Evolutionary conservation across 2,113 vertebrate genomes (phyloP).

Genomic region (Arenaria interpres): DNA sequence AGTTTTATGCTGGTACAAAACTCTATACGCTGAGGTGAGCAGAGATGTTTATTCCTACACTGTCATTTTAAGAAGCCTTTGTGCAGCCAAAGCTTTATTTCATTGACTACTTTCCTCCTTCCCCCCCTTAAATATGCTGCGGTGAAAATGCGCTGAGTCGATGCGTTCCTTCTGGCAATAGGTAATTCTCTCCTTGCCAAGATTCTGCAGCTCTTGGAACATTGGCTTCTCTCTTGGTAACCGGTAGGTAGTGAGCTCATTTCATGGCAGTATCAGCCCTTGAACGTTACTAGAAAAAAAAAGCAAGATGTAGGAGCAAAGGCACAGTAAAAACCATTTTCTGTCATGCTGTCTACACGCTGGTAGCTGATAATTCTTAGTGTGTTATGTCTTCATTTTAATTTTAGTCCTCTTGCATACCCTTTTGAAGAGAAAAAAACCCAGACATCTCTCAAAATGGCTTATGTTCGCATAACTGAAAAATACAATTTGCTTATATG

Average conservation of each 20-base stretch:
- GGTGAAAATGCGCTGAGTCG: neutral
- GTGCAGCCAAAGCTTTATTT: neutral
- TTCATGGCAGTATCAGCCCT: neutral
- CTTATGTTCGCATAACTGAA: neutral
- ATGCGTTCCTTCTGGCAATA: slow-evolving; percentile 25
- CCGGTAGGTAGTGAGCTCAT: neutral
- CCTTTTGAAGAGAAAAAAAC: neutral
- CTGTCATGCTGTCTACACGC: neutral
- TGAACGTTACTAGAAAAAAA: neutral
- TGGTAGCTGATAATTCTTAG: neutral
- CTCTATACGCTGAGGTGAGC: neutral
- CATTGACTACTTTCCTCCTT: neutral
- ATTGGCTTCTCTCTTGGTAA: neutral
- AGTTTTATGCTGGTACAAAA: neutral
- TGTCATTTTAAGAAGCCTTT: neutral
- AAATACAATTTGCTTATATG: neutral
- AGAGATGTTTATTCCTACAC: neutral
- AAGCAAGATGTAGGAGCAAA: neutral
- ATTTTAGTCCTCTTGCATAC: neutral
- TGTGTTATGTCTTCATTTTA: neutral
- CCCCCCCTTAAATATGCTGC: neutral
- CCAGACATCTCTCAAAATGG: neutral
- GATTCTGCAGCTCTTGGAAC: neutral
- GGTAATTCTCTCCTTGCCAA: slow-evolving; percentile 11
- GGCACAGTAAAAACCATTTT: neutral